Evolutionary conservation across 2,888 invertebrate species (phyloP).

Genomic region (Amphipoea oculea): DNA sequence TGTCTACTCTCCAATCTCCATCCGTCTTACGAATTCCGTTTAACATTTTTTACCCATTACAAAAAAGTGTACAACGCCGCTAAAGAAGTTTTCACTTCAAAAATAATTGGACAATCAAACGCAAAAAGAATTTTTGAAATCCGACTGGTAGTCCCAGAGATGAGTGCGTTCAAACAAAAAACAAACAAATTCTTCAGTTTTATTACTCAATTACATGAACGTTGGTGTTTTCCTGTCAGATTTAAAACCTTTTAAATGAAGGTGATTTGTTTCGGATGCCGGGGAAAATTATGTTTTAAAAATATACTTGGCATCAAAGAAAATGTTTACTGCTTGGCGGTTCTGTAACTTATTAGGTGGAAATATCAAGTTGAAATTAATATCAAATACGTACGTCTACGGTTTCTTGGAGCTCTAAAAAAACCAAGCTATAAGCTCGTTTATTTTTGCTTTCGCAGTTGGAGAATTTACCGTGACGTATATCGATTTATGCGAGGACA

Average conservation of each 20-base stretch:
- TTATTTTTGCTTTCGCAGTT: too few relatives aligned
- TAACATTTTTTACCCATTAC: too few relatives aligned
- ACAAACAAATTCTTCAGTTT: not conserved
- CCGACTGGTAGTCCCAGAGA: not conserved
- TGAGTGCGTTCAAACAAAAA: not conserved
- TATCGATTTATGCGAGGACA: too few relatives aligned
- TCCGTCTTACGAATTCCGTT: too few relatives aligned
- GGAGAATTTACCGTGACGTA: too few relatives aligned
- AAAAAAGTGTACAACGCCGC: too few relatives aligned
- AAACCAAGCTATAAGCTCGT: too few relatives aligned
- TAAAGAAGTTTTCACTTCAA: too few relatives aligned
- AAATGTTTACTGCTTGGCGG: too few relatives aligned
- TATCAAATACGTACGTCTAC: not conserved
- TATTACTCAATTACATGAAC: slow-evolving; percentile 21
- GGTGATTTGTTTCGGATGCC: slow-evolving; percentile 18
- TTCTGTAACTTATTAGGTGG: too few relatives aligned
- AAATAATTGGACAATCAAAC: not conserved
- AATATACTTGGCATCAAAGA: slow-evolving; percentile 1
- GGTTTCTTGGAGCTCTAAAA: too few relatives aligned
- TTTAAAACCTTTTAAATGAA: slow-evolving; percentile 43
- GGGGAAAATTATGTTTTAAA: slow-evolving; percentile 26
- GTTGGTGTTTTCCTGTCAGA: slow-evolving; percentile 33
- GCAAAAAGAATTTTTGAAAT: not conserved
- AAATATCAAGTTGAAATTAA: not conserved
- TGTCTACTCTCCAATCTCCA: too few relatives aligned